These are phyloP conservation scores for Mythimna vitellina DNA, from an alignment of 2,888 invertebrate genomes.

Conservation along the genomic window DNA sequence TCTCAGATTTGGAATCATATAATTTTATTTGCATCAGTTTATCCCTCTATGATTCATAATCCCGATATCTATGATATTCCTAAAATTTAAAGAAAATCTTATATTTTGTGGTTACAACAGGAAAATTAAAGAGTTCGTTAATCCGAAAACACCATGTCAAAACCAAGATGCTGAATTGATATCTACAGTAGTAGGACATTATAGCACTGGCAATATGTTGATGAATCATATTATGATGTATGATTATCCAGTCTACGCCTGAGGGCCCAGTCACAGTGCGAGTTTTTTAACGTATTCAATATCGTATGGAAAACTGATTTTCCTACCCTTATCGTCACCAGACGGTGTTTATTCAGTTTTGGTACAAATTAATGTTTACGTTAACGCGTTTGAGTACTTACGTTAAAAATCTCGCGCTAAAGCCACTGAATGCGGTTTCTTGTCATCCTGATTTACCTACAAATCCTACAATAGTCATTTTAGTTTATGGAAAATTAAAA, in stretches of 20 bases:
- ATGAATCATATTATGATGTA: neutral
- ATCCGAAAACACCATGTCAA: constrained; percentile 5
- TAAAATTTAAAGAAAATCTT: neutral
- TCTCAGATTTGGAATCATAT: neutral
- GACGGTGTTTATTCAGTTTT: too few relatives aligned
- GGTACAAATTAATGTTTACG: too few relatives aligned
- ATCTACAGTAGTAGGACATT: neutral
- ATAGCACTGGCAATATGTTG: too few relatives aligned
- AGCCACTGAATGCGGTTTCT: neutral
- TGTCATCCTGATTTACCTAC: too few relatives aligned
- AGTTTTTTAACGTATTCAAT: too few relatives aligned
- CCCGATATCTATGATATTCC: neutral
- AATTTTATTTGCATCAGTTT: neutral
- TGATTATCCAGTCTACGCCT: neutral
- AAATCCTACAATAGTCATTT: neutral
- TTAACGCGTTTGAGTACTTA: too few relatives aligned
- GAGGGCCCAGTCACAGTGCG: too few relatives aligned
- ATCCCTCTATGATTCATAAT: neutral
- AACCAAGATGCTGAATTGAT: constrained; percentile 3
- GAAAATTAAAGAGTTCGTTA: constrained; percentile 15
- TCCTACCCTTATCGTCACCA: too few relatives aligned
- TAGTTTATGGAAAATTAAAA: neutral
- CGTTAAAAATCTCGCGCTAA: too few relatives aligned
- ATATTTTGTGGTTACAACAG: constrained; percentile 1
- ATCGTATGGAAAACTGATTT: too few relatives aligned